Evolutionary conservation across 2,888 invertebrate genomes (phyloP), one percentile per base, ranked within the genome.

Genomic region (Cryptus armator): DNA sequence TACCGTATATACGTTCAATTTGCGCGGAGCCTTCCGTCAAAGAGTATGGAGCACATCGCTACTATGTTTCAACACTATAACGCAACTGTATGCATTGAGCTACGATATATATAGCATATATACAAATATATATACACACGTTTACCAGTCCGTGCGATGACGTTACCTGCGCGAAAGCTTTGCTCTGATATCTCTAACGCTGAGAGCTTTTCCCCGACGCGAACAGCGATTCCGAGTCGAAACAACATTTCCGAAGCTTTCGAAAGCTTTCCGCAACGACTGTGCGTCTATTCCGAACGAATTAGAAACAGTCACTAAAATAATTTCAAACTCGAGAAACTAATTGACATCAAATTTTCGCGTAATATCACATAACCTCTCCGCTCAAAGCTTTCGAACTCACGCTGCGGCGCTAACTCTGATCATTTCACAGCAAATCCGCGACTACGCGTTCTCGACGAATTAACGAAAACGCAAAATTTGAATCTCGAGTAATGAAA

Each of bases 1-100:
- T 76, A 79, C 70, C 88, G 88, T 90, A 89, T 90, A 89, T 89
- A 88, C 89, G 89, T 90, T 91, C 92, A 92, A 93, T 91, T 92
- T 92, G 90, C 62, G 66, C 68, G 67, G 64, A 9, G 59, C 81
- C 29, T 67, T 44, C 70, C 78, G 79, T 85, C 85, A 82, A 85
- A 82, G 82, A 85, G 79, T 82, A 81, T 64, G 46, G 51, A 74
- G 75, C 37, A 56, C 24, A 56, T 24, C 24, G 19, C 37, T 48
- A 62, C 62, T 51, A 62, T 62, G 71, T 43, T 44, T 71, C 44
- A 16, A 44, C 37, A 9, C 59, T 74, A 70, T 56, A 59, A 66
- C 24, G 59, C 14, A n/a, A 43, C 64, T 66, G 24, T 16, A 51
- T 70, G 51, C 29, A 48, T 66, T 76, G 43, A 76, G 51, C 64